Evolutionary conservation across 2,797 vertebrate species (phyloP), one percentile per base, ranked within the genome.

Genomic region (Lemur catta): DNA sequence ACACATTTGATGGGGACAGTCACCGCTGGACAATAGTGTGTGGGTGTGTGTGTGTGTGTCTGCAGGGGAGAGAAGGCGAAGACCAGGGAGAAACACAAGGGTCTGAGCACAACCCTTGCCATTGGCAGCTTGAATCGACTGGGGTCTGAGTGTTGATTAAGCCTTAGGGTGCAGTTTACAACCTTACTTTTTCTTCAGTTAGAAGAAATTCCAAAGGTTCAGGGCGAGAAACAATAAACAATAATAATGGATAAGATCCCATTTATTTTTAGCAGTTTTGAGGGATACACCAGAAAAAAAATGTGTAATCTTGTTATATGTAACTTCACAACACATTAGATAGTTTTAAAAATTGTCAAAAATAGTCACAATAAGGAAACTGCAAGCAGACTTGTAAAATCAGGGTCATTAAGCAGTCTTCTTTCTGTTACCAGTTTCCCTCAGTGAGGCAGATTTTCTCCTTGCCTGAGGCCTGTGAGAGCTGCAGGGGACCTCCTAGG

Each of bases 1-100:
- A 63, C 18, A 67, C 20, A 6, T 35, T 59, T 43, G 41, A 33
- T 46, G 63, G 91, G 18, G 28, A 76, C 13, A 35, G 13, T 12
- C 18, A 8, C 30, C 12, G 10, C 14, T 65, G 35, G n/a, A 33
- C 38, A 33, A 10, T 4, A 0, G 17, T 26, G 1, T 14, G 4
- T 6, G 10, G 38, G 41, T 50, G 26, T 7, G n/a, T 38, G 43
- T 48, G 43, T 11, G 12, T 41, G 3, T 6, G 28, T 14, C 11
- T 22, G 7, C 24, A 35, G 46, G 43, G 13, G 14, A 52, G 5
- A 38, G 0, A 3, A 1, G 22, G 4, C 10, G n/a, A 61, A 63
- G 75, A 26, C 20, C 48, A 30, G 17, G 17, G 28, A 33, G 38
- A 17, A 35, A 7, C 4, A 46, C 43, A 46, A 12, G 43, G 43